Percentiles rank a stretch among this genome's conserved stretches.
Conservation (phyloP, 2,888 invertebrate species). For the Leptothorax acervorum region DNA sequence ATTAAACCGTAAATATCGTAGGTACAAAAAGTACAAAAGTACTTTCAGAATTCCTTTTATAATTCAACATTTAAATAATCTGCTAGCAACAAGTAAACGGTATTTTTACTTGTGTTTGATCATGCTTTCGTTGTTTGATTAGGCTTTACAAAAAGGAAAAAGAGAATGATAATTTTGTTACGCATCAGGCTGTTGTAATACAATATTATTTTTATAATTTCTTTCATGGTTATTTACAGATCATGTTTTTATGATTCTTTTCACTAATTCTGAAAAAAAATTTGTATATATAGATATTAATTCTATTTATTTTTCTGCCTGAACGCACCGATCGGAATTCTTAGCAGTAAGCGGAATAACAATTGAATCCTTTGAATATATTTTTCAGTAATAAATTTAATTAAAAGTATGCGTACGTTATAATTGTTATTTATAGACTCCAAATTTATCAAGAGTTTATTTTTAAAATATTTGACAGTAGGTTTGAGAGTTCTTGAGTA, state of each 20-base stretch:
- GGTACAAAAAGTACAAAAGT: background rate
- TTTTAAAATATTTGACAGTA: background rate
- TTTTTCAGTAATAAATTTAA: background rate
- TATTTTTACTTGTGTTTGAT: conserved; percentile 27
- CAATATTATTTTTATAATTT: conserved; percentile 58
- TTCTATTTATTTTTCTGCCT: background rate
- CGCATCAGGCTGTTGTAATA: conserved; percentile 49
- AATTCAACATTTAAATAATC: conserved; percentile 10
- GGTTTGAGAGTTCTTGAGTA: background rate
- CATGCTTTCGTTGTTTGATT: conserved; percentile 50
- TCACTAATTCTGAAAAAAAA: conserved; percentile 24
- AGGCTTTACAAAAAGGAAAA: conserved; percentile 57
- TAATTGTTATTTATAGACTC: background rate
- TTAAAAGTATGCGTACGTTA: background rate
- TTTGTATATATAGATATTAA: background rate
- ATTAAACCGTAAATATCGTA: background rate
- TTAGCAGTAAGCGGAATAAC: background rate
- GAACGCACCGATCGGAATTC: background rate
- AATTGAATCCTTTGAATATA: background rate
- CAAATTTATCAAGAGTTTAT: background rate
- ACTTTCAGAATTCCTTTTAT: background rate
- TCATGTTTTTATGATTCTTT: conserved; percentile 57
- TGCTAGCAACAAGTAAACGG: background rate
- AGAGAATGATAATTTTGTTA: conserved; percentile 53
- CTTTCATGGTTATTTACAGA: conserved; percentile 25